phyloP scores from a whole-genome alignment of 1,140 invertebrate genomes.

The Palaemon carinicauda region DNA sequence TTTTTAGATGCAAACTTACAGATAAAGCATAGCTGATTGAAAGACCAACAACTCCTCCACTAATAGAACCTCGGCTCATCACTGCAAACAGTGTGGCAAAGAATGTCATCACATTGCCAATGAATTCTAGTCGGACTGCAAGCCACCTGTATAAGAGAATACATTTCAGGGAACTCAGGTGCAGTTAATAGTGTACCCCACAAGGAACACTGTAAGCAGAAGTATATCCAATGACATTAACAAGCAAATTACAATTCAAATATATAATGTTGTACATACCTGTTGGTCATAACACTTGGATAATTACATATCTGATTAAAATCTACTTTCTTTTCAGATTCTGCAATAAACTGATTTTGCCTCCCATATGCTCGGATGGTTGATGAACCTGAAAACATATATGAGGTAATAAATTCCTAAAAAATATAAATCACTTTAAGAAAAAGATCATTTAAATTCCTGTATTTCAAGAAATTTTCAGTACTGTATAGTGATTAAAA shows the following conservation, averaged over 20 bases:
- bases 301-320: conserved; percentile 68
- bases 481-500: no score
- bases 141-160: conserved; percentile 65
- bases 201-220: neutral
- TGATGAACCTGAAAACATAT: conserved; percentile 64
- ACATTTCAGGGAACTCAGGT: neutral
- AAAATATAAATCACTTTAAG: neutral
- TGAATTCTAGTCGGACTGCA: conserved; percentile 67
- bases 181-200: neutral
- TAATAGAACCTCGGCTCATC: conserved; percentile 63
- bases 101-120: conserved; percentile 69
- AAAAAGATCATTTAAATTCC: no score
- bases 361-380: conserved; percentile 71
- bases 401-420: conserved; percentile 31
- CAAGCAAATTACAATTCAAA: neutral
- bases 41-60: conserved; percentile 67
- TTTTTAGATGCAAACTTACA: neutral
- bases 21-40: conserved; percentile 69
- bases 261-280: no score
- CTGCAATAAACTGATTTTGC: conserved; percentile 66
- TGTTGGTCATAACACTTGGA: conserved; percentile 65
- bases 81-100: conserved; percentile 70
- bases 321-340: conserved; percentile 68
- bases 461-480: no score
- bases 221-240: neutral